Base-by-base conservation (phyloP, 2,113 vertebrate species). In the Channa maculata region DNA sequence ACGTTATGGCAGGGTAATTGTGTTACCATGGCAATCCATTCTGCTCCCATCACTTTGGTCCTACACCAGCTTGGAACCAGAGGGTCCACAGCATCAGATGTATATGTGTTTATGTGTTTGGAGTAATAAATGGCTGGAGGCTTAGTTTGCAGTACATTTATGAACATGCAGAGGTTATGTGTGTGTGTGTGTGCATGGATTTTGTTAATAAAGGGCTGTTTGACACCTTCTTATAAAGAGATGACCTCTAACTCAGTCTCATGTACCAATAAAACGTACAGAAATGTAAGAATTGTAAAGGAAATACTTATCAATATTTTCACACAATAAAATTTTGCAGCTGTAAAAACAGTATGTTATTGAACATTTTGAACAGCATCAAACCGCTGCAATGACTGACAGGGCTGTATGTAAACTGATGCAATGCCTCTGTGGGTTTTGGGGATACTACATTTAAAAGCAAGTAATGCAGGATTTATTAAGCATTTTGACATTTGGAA, bases 11-110 rank as follows among this genome's bases (percentile, higher is more conserved):
- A 88, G 75, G 70, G 65, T 81, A 74, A 85, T 89, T 90, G 85
- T 80, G 94, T 95, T 95, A 75, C 93, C 93, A 94, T 94, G 91
- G 94, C n/a, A 45, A 95, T 92, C 84, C 87, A 88, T 91, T 91
- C 89, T 92, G 87, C 71, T 90, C 52, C 70, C 52, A 80, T 87
- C 87, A 79, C 83, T 67, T 85, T 88, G 67, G 68, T 91, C 41
- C 50, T 66, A 46, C 52, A 67, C 50, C 73, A 88, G 77, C 80
- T 80, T 86, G 88, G 65, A 85, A 82, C 66, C 68, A 71, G 75
- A 80, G 64, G 71, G 66, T 59, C 65, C 69, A 49, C 76, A 54
- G 49, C 71, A 45, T 77, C 65, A 54, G 6, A 75, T 62, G 36
- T 43, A 43, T 41, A n/a, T 24, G 24, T 24, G 24, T 24, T 24